Conservation (phyloP, 2,888 invertebrate genomes). For the Pimpla rufipes region DNA sequence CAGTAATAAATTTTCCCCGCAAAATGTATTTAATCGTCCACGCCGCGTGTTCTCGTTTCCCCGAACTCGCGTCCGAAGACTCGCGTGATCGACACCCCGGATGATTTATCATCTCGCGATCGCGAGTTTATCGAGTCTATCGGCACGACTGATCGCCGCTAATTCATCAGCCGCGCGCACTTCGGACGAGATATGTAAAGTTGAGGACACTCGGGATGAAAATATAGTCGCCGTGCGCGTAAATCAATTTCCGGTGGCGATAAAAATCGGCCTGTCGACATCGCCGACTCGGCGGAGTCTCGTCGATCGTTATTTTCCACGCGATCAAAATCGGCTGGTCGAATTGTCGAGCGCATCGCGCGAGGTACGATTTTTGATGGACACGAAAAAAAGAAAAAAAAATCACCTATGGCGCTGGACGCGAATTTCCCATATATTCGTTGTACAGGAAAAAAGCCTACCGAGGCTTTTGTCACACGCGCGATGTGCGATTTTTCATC, state of each 20-base stretch:
- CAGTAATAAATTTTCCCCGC: no score
- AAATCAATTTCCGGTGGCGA: not conserved
- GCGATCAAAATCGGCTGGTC: not conserved
- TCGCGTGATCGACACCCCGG: no score
- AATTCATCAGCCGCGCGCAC: not conserved
- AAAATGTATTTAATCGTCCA: no score
- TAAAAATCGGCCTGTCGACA: slow-evolving; percentile 15
- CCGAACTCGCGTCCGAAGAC: no score
- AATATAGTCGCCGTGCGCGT: not conserved
- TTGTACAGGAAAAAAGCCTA: no score
- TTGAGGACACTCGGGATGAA: not conserved
- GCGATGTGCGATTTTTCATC: no score
- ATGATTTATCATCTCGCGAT: no score
- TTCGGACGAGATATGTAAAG: not conserved
- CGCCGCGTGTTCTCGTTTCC: no score
- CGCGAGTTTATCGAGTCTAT: no score
- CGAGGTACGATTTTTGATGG: not conserved
- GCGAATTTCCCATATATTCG: no score
- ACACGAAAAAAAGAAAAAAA: not conserved
- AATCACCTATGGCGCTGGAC: no score
- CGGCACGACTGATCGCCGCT: not conserved
- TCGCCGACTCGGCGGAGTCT: not conserved
- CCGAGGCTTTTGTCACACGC: slow-evolving; percentile 31
- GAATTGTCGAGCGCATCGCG: not conserved
- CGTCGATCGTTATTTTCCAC: slow-evolving; percentile 9